Evolutionary conservation across 2,113 vertebrate species (phyloP).

Genomic region (Xenopus laevis): DNA sequence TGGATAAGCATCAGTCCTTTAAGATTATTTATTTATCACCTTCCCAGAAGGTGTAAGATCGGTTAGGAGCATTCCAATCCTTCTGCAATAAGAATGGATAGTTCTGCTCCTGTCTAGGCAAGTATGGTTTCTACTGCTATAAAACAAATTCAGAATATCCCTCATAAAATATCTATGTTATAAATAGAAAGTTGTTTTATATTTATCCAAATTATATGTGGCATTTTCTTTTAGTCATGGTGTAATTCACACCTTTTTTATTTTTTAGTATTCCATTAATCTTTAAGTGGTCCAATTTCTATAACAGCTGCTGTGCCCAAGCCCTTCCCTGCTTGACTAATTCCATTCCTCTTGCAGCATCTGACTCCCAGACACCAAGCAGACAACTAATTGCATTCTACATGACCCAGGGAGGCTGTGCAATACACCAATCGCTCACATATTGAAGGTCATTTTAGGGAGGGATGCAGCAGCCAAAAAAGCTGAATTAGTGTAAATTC

Average conservation of each 20-base stretch:
- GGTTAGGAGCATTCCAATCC: too few species aligned
- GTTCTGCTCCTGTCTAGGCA: too few species aligned
- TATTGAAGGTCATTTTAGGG: slow-evolving; percentile 38
- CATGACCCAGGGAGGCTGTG: slow-evolving; percentile 16
- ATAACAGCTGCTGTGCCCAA: slow-evolving; percentile 17
- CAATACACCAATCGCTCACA: slow-evolving; percentile 23
- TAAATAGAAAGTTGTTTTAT: background rate
- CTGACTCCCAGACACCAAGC: slow-evolving; percentile 24
- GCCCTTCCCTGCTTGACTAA: slow-evolving; percentile 20
- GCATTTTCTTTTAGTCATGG: background rate
- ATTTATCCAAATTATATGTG: background rate
- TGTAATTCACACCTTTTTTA: slow-evolving; percentile 1
- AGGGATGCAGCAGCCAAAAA: slow-evolving; percentile 11
- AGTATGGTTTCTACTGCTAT: too few species aligned
- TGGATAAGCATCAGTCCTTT: too few species aligned
- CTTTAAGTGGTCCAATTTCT: slow-evolving; percentile 26
- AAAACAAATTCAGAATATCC: too few species aligned
- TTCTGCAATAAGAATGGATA: too few species aligned
- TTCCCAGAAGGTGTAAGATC: too few species aligned
- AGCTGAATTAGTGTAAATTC: too few species aligned
- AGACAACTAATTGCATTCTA: slow-evolving; percentile 38
- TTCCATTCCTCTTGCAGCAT: slow-evolving; percentile 28
- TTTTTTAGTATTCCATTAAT: slow-evolving; percentile 21
- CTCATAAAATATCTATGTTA: background rate
- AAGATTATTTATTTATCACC: too few species aligned